Percentiles rank a stretch among this genome's conserved stretches.
phyloP scores from a whole-genome alignment of 1,140 invertebrate species.

The Thereuonema tuberculata region DNA sequence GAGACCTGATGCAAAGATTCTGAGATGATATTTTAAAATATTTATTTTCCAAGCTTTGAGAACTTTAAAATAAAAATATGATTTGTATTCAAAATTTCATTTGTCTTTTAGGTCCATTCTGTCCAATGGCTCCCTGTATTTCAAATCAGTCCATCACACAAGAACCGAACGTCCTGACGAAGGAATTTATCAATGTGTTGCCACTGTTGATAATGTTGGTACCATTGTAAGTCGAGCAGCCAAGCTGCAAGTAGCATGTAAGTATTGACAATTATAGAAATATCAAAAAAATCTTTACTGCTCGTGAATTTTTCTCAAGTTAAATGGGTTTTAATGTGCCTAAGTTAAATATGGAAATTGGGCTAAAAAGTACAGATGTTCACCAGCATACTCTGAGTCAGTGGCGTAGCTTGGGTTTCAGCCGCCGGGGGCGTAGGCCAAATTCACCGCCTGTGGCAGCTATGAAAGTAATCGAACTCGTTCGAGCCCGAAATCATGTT shows the following conservation, averaged over 20 bases:
- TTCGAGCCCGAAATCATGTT: no score
- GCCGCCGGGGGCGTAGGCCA: no score
- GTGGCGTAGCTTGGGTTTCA: no score
- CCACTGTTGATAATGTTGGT: constrained; percentile 51
- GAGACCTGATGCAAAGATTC: background rate
- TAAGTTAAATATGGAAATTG: no score
- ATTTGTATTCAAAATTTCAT: background rate
- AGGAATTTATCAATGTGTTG: constrained; percentile 57
- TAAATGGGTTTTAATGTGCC: no score
- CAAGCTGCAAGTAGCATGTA: constrained; percentile 56
- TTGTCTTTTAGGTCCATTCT: constrained; percentile 47
- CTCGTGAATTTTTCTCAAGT: background rate
- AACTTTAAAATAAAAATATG: background rate
- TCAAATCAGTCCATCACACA: constrained; percentile 42
- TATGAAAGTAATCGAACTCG: no score
- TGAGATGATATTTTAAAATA: background rate
- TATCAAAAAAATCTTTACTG: background rate
- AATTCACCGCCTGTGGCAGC: no score
- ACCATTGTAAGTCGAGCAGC: constrained; percentile 61
- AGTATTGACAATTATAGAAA: constrained; percentile 33
- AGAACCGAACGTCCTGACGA: constrained; percentile 38
- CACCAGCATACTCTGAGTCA: no score
- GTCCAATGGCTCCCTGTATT: constrained; percentile 60
- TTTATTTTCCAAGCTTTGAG: background rate
- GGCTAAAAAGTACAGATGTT: no score